Percentiles rank a stretch among this genome's conserved stretches.
phyloP scores from a whole-genome alignment of 2,888 invertebrate genomes.

The Diarsia dahlii region DNA sequence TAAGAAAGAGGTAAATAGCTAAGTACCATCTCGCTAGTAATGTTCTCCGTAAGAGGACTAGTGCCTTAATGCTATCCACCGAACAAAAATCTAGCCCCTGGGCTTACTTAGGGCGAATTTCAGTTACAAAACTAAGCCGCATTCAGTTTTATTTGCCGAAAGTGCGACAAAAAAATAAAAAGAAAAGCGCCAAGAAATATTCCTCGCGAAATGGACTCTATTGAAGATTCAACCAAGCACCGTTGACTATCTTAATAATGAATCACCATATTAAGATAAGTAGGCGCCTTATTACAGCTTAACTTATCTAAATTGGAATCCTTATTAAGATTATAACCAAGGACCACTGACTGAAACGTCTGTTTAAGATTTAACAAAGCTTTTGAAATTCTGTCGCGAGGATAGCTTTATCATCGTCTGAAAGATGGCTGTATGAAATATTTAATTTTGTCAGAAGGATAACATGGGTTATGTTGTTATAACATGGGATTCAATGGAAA shows the following conservation, averaged over 20 bases:
- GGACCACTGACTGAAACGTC: conserved; percentile 22
- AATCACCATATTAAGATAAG: conserved; percentile 51
- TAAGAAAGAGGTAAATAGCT: too few relatives aligned
- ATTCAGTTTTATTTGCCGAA: not conserved
- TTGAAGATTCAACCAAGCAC: not conserved
- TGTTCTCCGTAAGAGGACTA: not conserved
- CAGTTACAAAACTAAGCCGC: not conserved
- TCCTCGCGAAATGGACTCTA: not conserved
- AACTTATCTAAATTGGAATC: conserved; percentile 49
- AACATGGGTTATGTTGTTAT: too few relatives aligned
- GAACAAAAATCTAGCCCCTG: not conserved
- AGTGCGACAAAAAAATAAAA: not conserved
- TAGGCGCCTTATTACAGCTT: conserved; percentile 37
- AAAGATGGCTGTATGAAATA: not conserved
- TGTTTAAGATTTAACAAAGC: conserved; percentile 15
- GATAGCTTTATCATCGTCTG: not conserved
- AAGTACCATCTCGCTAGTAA: not conserved
- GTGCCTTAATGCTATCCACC: not conserved
- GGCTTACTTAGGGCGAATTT: not conserved
- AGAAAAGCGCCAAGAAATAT: not conserved
- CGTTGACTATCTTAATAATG: conserved; percentile 30
- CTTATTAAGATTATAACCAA: conserved; percentile 30
- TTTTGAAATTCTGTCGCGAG: conserved; percentile 1
- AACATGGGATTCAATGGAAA: too few relatives aligned
- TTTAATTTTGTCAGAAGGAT: not conserved